Conservation (phyloP, 2,113 vertebrate species). For the Barnardius zonarius region DNA sequence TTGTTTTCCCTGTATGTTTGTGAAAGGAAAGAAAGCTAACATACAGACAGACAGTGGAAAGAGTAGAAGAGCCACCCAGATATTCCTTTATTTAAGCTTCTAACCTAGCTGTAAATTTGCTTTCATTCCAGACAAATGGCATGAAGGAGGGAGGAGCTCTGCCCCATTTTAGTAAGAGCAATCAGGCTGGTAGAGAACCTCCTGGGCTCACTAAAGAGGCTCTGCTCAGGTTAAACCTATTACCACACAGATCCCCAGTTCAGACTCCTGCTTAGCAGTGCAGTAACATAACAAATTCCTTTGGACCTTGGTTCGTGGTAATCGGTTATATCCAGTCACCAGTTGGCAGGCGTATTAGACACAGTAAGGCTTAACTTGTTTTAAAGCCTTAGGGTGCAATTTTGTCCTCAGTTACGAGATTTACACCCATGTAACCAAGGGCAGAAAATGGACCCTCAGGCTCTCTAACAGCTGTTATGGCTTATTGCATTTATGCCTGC, state of each 20-base stretch:
- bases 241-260: not conserved
- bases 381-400: conserved; percentile 34
- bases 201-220: not conserved
- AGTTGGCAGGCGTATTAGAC: not conserved
- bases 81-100: not conserved
- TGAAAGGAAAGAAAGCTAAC: not conserved
- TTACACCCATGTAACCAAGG: conserved; percentile 38
- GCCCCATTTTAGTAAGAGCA: no score
- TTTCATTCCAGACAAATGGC: not conserved
- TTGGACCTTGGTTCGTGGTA: not conserved
- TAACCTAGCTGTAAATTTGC: not conserved
- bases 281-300: not conserved
- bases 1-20: not conserved
- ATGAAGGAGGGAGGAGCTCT: not conserved
- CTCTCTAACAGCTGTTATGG: conserved; percentile 42
- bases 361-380: not conserved
- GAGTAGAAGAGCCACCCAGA: not conserved
- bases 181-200: not conserved
- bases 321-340: not conserved
- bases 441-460: conserved; percentile 38
- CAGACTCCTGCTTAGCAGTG: not conserved
- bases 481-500: conserved; percentile 32
- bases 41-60: not conserved
- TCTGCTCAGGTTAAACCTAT: not conserved
- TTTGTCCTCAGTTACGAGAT: conserved; percentile 48